Base-by-base conservation (phyloP, 2,113 vertebrate species). In the Myanophis thanlyinensis region DNA sequence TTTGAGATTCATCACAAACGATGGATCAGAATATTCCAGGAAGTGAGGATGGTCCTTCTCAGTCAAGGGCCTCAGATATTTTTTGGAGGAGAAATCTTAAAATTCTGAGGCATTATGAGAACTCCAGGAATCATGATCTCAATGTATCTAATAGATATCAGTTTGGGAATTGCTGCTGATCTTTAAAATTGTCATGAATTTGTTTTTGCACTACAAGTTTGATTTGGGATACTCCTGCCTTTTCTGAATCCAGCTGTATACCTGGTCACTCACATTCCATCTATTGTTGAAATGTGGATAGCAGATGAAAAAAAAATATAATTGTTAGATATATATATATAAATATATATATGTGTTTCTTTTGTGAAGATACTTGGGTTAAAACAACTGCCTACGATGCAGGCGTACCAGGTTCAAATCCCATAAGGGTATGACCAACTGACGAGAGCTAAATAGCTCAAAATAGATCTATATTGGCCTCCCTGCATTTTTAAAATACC, bases 281-380 rank as follows among this genome's bases (percentile, higher is more conserved):
- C 30, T 73, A 7, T 20, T 73, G 62, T 35, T 73, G 13, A 73
- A 73, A n/a, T n/a, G 18, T 73, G n/a, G n/a, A 35, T 73, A 35
- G 5, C 30, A 73, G 13, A 15, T 73, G 15, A 73, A 73, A 35
- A 35, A 35, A 73, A 35, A 23, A 73, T 35, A 6, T 35, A 35
- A 73, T 18, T 0, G 1, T 20, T 40, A 8, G 35, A 80, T 9
- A 1, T n/a, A n/a, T n/a, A n/a, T n/a, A n/a, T n/a, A n/a, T n/a
- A n/a, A n/a, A n/a, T n/a, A n/a, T n/a, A n/a, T n/a, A n/a, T n/a
- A n/a, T n/a, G n/a, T n/a, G n/a, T n/a, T n/a, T n/a, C n/a, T n/a
- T n/a, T n/a, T n/a, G n/a, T n/a, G n/a, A n/a, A n/a, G n/a, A n/a
- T n/a, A n/a, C n/a, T n/a, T n/a, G n/a, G n/a, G n/a, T n/a, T n/a